Evolutionary conservation across 2,113 vertebrate genomes (phyloP), one percentile per base, ranked within the genome.

Genomic region (Epinephelus lanceolatus): DNA sequence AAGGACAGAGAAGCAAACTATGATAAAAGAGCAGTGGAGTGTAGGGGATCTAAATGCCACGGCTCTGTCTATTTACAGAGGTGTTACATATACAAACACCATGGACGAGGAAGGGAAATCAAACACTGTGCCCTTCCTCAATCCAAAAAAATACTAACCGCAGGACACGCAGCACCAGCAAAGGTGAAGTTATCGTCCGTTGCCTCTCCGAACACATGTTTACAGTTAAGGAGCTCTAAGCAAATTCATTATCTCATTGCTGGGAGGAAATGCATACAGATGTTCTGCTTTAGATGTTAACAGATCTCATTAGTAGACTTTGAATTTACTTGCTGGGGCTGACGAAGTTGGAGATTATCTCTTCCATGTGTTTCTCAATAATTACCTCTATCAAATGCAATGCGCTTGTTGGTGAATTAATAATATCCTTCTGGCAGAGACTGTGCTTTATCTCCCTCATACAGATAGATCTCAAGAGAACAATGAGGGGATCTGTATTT

Each of bases 241-340:
- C 40, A 84, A 91, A 92, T 85, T 88, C 73, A 94, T 95, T 91
- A 94, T 90, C 89, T 94, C 92, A 91, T 80, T 88, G 86, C 86
- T 86, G 85, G 55, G 72, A 86, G 87, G 93, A 92, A 94, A 94
- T 81, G 86, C 73, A 74, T 85, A 83, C 93, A 94, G 86, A 91
- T 94, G 93, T 87, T 89, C 60, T 76, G 68, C 76, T 92, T 92
- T 91, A 90, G 89, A 90, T 84, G 87, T 87, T 85, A 88, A 88
- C 78, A 69, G 76, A 90, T 86, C 76, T 94, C 87, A 91, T 94
- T 93, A 93, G 84, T 10, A 53, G 71, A 68, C 75, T 86, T 82
- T 90, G 72, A 79, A 90, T 92, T 79, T 78, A 81, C 86, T 86
- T 81, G 71, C 71, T 6, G 47, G 45, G 62, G 69, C 40, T 61